Evolutionary conservation across 1,140 invertebrate species (phyloP).

Genomic region (Trissolcus basalis): DNA sequence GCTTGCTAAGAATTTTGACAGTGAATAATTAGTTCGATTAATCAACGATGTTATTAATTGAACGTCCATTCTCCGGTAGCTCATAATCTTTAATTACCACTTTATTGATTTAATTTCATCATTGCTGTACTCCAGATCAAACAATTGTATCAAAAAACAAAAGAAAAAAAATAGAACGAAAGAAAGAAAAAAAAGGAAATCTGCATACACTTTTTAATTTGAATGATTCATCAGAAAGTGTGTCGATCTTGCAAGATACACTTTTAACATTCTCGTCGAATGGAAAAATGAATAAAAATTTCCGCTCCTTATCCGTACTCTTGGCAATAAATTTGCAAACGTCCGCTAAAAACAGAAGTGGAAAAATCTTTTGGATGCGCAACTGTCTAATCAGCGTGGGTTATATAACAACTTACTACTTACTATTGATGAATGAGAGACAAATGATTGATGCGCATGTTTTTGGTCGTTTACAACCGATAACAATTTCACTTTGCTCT

Average conservation of each 20-base stretch:
- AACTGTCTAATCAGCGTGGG: background rate
- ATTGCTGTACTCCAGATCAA: too few relatives aligned
- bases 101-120: background rate
- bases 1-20: conserved; percentile 21
- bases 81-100: background rate
- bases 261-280: background rate
- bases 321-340: background rate
- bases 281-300: conserved; percentile 8
- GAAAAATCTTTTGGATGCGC: background rate
- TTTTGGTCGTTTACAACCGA: conserved; percentile 1
- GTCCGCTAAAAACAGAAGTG: background rate
- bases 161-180: too few relatives aligned
- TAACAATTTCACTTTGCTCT: conserved; percentile 6
- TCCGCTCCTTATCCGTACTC: background rate
- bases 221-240: too few relatives aligned
- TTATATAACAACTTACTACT: conserved; percentile 9
- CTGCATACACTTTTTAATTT: too few relatives aligned
- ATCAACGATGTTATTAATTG: conserved; percentile 8
- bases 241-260: too few relatives aligned
- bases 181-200: too few relatives aligned
- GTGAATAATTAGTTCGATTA: conserved; percentile 27
- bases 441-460: conserved; percentile 2
- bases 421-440: conserved; percentile 8
- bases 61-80: background rate
- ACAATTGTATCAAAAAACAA: too few relatives aligned